phyloP scores from a whole-genome alignment of 1,140 invertebrate species.

The Meloidogyne hapla region DNA sequence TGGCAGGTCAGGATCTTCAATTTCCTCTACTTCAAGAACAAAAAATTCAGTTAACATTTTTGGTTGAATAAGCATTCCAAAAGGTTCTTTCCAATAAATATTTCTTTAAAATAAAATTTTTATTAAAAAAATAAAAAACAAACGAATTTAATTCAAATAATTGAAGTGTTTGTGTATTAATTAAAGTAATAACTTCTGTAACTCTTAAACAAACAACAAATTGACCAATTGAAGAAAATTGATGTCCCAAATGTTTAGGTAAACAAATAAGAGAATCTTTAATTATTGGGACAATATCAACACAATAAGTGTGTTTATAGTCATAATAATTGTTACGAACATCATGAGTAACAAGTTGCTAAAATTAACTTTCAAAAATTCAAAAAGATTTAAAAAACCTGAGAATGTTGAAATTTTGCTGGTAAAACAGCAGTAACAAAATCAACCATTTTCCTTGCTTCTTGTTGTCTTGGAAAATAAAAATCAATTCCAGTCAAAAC shows the following conservation, averaged over 20 bases:
- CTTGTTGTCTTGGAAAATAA: conserved; percentile 82
- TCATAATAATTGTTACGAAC: conserved; percentile 93
- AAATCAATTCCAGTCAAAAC: conserved; percentile 92
- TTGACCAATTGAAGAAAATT: conserved; percentile 85
- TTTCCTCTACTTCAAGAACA: conserved; percentile 88
- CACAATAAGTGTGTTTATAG: conserved; percentile 82
- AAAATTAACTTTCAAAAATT: conserved; percentile 70
- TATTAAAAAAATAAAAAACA: conserved; percentile 32
- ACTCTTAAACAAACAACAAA: conserved; percentile 86
- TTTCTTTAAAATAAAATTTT: conserved; percentile 76
- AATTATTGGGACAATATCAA: conserved; percentile 93
- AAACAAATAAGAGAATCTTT: conserved; percentile 92
- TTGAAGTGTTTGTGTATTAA: conserved; percentile 87
- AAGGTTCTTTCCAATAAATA: conserved; percentile 82
- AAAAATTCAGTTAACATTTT: conserved; percentile 88
- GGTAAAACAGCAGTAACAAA: conserved; percentile 85
- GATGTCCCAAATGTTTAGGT: conserved; percentile 80
- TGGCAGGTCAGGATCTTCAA: conserved; percentile 73
- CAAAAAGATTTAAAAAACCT: conserved; percentile 65
- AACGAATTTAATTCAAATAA: conserved; percentile 68
- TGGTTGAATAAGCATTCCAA: conserved; percentile 80
- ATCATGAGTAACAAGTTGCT: conserved; percentile 95
- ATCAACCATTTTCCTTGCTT: conserved; percentile 91
- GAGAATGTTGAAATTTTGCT: conserved; percentile 64
- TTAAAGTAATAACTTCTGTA: conserved; percentile 83